A percentile compares a stretch with the other conserved stretches of the same genome.
Evolutionary conservation across 2,797 vertebrate genomes (phyloP).

Genomic region (Galagoides demidoff): DNA sequence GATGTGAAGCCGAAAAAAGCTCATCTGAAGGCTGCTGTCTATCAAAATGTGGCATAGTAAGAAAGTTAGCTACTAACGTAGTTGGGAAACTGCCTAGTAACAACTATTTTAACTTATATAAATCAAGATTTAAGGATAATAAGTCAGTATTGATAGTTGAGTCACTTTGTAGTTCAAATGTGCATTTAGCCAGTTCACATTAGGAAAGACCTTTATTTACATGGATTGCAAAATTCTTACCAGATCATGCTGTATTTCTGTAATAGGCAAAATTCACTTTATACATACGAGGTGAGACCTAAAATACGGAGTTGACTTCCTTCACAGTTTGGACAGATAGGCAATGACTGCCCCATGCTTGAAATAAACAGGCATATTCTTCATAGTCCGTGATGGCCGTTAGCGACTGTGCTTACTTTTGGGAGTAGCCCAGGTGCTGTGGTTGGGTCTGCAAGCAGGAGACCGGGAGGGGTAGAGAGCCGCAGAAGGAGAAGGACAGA

Average conservation of each 20-base stretch:
- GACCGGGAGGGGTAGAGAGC: neutral
- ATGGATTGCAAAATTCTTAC: neutral
- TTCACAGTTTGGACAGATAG: neutral
- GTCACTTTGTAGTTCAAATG: conserved; percentile 47
- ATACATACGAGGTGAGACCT: neutral
- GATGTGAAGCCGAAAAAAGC: conserved; percentile 6
- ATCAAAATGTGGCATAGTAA: conserved; percentile 38
- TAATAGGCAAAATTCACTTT: neutral
- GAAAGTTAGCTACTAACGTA: conserved; percentile 56
- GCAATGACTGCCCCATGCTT: neutral
- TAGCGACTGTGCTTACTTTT: neutral
- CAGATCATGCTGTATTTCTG: neutral
- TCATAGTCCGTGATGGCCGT: neutral
- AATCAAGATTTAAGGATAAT: conserved; percentile 51
- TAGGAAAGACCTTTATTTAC: neutral
- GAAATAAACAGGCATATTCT: neutral
- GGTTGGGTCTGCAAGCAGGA: neutral
- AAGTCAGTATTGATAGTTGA: conserved; percentile 20
- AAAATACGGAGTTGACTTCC: neutral
- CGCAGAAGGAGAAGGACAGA: neutral
- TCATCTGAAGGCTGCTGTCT: neutral
- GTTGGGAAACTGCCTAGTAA: conserved; percentile 41
- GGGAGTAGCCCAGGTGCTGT: neutral
- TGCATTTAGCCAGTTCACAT: conserved; percentile 51
- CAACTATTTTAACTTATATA: conserved; percentile 54